Conservation (phyloP, 2,888 invertebrate genomes). For the Stenurella melanura region DNA sequence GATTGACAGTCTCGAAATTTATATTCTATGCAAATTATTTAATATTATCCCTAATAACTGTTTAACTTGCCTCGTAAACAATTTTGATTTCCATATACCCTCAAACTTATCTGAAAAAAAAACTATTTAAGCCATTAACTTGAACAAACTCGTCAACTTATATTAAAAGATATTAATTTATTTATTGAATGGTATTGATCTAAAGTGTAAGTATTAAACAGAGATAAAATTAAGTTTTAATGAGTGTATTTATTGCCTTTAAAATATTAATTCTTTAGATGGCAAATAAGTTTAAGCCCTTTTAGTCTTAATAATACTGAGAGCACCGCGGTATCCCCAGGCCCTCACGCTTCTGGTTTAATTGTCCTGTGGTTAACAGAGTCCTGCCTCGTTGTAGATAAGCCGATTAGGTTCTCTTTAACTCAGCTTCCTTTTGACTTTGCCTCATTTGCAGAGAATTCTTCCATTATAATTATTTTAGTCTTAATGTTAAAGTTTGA, state of each 20-base stretch:
- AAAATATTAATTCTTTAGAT: not conserved
- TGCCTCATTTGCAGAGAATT: slow-evolving; percentile 36
- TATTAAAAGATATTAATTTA: too few species aligned
- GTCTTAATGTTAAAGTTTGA: not conserved
- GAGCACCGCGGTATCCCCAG: slow-evolving; percentile 23
- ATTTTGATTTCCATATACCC: too few species aligned
- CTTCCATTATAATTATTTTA: slow-evolving; percentile 26
- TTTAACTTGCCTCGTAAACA: too few species aligned
- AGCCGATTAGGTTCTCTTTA: slow-evolving; percentile 37
- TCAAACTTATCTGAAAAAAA: too few species aligned
- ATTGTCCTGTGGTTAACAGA: slow-evolving; percentile 32
- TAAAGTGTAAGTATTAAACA: too few species aligned
- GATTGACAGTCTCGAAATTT: too few species aligned
- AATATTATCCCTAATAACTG: too few species aligned
- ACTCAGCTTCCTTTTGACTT: slow-evolving; percentile 16
- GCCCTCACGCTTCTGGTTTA: slow-evolving; percentile 22
- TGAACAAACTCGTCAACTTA: too few species aligned
- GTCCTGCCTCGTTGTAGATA: slow-evolving; percentile 30
- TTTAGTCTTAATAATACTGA: slow-evolving; percentile 10
- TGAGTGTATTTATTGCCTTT: not conserved
- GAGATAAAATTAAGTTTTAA: too few species aligned
- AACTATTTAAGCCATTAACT: too few species aligned
- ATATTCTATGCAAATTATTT: too few species aligned
- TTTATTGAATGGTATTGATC: too few species aligned
- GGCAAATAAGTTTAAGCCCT: not conserved